Base-by-base conservation (phyloP, 1,140 invertebrate genomes). In the Temnothorax longispinosus region DNA sequence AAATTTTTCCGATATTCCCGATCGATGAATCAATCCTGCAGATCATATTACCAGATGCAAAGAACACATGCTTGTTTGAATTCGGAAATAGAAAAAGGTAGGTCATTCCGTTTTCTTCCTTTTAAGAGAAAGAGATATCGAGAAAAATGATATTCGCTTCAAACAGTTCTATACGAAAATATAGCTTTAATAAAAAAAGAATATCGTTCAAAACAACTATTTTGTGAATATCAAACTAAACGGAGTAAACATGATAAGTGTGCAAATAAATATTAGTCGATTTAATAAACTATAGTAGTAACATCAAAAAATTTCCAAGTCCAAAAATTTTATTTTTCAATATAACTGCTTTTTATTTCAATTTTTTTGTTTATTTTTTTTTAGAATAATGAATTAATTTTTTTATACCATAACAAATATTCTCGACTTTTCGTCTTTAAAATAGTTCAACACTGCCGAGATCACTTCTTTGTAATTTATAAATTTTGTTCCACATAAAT, bases 1-100 rank as follows among this genome's bases (percentile, higher is more conserved):
- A 84, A 81, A 56, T 44, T 71, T 21, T 2, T 21, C 56, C 11
- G 27, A 75, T 82, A 58, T 74, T 60, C 32, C 52, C 18, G 52
- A 82, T 58, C 52, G 80, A 21, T n/a, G 38, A 60, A 38, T 67
- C 52, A 54, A 74, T 82, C 11, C 4, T 32, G 11, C 15, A 71
- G 54, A 72, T 72, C 15, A 0, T 32, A 11, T 5, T 21, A 15
- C 2, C 18, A 32, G 27, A 71, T 56, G 13, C 18, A 4, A 32
- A 10, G 15, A 44, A 44, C 58, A 58, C 35, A 47, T 41, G 18
- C 54, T 44, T 72, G 13, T 60, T 47, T 27, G 5, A 18, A 64
- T 54, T 54, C 41, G 2, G 5, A 69, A 81, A 56, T 81, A 44
- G 54, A 27, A 32, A 6, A 41, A 41, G 11, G n/a, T 10, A 47